Conservation (phyloP, 2,797 vertebrate genomes). For the Micrastur ruficollis region DNA sequence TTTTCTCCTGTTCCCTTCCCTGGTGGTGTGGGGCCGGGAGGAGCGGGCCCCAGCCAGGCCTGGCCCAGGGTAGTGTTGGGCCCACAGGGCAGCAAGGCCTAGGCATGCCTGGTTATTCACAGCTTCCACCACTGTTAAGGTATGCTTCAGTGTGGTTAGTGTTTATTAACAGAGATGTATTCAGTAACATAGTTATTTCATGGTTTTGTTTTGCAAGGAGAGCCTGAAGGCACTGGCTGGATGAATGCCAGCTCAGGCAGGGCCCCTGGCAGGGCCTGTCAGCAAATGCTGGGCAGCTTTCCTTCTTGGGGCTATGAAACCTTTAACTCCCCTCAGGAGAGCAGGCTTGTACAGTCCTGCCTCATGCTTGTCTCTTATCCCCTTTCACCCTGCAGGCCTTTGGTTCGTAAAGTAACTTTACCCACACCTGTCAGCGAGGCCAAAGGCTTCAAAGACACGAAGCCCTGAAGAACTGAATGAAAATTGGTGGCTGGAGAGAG, state of each 20-base stretch:
- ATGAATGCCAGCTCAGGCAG: not conserved
- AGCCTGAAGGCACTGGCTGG: accelerated
- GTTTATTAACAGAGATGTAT: accelerated
- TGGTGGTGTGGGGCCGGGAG: accelerated
- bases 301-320: accelerated
- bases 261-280: not conserved
- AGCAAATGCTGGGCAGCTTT: accelerated
- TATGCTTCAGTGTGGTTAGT: accelerated
- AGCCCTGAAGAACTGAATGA: not conserved
- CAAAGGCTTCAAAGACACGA: not conserved
- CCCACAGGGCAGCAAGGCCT: accelerated
- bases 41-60: not conserved
- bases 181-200: accelerated
- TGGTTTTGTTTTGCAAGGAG: not conserved
- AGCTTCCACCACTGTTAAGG: accelerated
- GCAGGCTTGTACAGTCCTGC: not conserved
- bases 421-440: accelerated
- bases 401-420: not conserved
- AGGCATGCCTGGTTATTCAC: not conserved
- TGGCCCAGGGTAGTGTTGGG: accelerated
- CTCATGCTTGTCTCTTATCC: not conserved
- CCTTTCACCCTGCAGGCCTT: not conserved
- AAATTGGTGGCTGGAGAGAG: not conserved
- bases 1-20: too few species aligned
- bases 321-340: not conserved